These are phyloP conservation scores for Apteryx mantelli DNA, from an alignment of 2,113 vertebrate genomes.

Conservation along the genomic window DNA sequence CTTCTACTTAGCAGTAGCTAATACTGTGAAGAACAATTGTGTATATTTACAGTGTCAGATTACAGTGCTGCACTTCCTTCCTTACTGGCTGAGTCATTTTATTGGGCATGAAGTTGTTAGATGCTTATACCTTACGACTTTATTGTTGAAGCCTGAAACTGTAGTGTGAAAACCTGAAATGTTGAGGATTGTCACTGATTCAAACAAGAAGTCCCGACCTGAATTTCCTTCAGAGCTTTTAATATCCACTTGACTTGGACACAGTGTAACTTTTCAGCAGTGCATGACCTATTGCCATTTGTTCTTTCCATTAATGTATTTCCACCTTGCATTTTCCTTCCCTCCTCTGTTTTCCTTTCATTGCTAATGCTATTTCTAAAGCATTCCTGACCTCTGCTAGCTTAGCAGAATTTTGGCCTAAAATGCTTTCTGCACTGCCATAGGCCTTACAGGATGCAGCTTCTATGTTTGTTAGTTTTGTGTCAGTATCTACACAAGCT, in stretches of 20 bases:
- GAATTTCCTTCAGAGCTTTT: background rate
- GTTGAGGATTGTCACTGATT: background rate
- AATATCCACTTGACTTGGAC: background rate
- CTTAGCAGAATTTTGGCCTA: background rate
- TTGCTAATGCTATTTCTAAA: background rate
- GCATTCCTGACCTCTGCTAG: background rate
- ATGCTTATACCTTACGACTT: background rate
- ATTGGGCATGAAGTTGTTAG: background rate
- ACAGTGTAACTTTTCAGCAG: background rate
- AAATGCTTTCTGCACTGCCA: background rate
- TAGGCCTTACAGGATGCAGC: background rate
- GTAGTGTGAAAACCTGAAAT: background rate
- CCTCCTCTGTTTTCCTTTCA: background rate
- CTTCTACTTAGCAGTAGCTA: background rate
- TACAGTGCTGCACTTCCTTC: background rate
- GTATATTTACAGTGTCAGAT: background rate
- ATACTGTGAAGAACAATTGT: background rate
- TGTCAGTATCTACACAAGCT: background rate
- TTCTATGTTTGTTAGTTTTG: background rate
- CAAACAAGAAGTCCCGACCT: background rate
- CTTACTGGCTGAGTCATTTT: background rate
- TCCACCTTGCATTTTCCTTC: background rate
- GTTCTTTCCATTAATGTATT: background rate
- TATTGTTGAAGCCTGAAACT: background rate
- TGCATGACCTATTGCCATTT: fast-evolving